Base-by-base conservation (phyloP, 2,797 vertebrate species). In the Catamblyrhynchus diadema region DNA sequence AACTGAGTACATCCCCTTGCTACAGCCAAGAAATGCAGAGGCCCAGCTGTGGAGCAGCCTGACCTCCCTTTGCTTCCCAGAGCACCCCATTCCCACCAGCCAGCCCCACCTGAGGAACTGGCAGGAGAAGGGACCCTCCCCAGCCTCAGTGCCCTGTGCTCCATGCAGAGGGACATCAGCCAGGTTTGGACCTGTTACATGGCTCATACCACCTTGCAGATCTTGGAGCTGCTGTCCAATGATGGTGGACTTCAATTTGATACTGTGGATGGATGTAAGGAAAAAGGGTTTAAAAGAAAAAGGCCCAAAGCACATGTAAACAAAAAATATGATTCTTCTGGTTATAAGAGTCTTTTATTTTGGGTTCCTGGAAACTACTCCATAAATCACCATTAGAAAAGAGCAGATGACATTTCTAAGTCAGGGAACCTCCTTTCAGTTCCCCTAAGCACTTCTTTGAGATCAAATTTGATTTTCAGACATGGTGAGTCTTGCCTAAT, bases 51-150 rank as follows among this genome's bases (percentile, higher is more conserved):
- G 50, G 39, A 17, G 24, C 19, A 59, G 39, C 11, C 39, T 32
- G 65, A 25, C 16, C 44, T 54, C 8, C 47, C 5, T 35, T 44
- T 37, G 23, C 56, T 69, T 59, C 41, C 33, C 6, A 0, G 20
- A 0, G 30, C 22, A 1, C 53, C n/a, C 41, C 1, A 0, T 6
- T 66, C 37, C 62, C 1, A 0, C 4, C 17, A 72, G 60, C 19
- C n/a, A 28, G 3, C 20, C 24, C 19, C 28, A 8, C 1, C 1
- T 3, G 19, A 51, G 56, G 22, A 59, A 25, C 2, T 4, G 5
- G 11, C 3, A 2, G 35, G 16, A 51, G 32, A 65, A 71, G 32
- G 14, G 20, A 9, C 14, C 15, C 10, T 85, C 24, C 39, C 28
- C 20, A 20, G 16, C 2, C 47, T 32, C 78, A 37, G 14, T 1